Percentiles rank a stretch among this genome's conserved stretches.
Evolutionary conservation across 2,888 invertebrate genomes (phyloP).

Genomic region (Cantharis lateralis): DNA sequence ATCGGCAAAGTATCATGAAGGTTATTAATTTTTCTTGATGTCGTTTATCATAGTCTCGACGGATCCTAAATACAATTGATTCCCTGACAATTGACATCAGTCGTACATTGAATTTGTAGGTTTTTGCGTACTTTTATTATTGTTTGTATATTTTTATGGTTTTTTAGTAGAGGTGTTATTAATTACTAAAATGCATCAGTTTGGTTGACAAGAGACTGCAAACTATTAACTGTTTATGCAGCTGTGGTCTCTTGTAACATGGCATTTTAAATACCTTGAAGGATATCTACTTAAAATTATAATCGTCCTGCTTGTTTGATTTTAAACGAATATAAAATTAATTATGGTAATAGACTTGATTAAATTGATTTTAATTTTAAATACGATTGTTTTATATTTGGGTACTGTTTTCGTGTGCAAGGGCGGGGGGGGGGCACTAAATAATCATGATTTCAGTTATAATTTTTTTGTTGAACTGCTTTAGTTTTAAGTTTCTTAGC

Average conservation of each 20-base stretch:
- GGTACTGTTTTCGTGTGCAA: not conserved
- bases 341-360: not conserved
- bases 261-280: not conserved
- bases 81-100: not conserved
- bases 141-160: not conserved
- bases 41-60: not conserved
- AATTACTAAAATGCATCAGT: not conserved
- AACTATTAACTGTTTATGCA: not conserved
- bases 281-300: not conserved
- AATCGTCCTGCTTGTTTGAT: not conserved
- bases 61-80: not conserved
- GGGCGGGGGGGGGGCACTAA: not conserved
- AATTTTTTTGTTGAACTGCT: slow-evolving; percentile 3
- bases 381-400: not conserved
- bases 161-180: not conserved
- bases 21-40: not conserved
- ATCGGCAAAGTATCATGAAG: not conserved
- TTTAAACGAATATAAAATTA: not conserved
- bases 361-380: not conserved
- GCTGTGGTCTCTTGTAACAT: not conserved
- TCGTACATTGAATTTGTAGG: not conserved
- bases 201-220: not conserved
- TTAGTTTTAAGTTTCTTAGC: not conserved
- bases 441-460: not conserved
- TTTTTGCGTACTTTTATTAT: not conserved